Evolutionary conservation across 2,888 invertebrate genomes (phyloP), one percentile per base, ranked within the genome.

Genomic region (Zhuqinia jingwanae): DNA sequence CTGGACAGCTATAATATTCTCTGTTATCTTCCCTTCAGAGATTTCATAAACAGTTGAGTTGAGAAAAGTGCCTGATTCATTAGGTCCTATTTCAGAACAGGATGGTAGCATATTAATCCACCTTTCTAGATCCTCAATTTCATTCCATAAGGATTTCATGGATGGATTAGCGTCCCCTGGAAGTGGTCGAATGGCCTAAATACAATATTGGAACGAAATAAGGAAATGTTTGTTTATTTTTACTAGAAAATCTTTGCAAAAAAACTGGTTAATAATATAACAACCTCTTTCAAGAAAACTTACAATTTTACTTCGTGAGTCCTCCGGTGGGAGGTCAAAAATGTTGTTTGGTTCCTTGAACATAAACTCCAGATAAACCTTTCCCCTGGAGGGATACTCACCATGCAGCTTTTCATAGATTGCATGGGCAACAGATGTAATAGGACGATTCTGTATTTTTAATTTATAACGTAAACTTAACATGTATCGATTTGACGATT

Each of bases 341-440:
- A 20, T 65, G 36, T 15, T 42, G 36, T 5, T n/a, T 45, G 25
- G 73, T 73, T 15, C 68, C 68, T 36, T 36, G 36, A 36, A 36
- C 36, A 36, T 6, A 25, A 60, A 36, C 8, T 36, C 36, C 8
- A 36, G 15, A 17, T 53, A 60, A 2, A 89, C 86, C 45, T 90
- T 89, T 30, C 90, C 90, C n/a, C 87, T 75, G 15, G 90, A 84
- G 1, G 85, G 78, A 70, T 82, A 85, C 56, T 89, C 89, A 2
- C 90, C 89, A 77, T 90, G 90, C 15, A 83, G 65, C 65, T 90
- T 90, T 75, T 90, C 90, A 50, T 90, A 90, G 1, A 90, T 79
- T n/a, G 89, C 90, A 87, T 90, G 90, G n/a, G 89, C 89, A 13
- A 63, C 53, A 8, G 60, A 42, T n/a, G 47, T 76, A 20, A 63